These are phyloP conservation scores for Troides helena DNA, from an alignment of 2,888 invertebrate species.

Conservation along the genomic window DNA sequence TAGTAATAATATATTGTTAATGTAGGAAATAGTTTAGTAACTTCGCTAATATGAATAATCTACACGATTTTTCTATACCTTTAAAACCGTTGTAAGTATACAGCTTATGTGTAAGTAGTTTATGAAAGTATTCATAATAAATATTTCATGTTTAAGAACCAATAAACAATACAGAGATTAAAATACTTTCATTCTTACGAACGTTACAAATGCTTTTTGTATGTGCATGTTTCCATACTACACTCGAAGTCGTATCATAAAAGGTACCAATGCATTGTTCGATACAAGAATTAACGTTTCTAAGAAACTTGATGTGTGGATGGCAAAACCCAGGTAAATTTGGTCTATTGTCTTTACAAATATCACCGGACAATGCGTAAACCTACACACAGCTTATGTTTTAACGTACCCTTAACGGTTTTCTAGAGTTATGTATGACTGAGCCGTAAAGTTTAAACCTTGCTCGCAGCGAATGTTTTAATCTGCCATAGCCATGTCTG, in stretches of 20 bases:
- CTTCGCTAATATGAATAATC: too few species aligned
- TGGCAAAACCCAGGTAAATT: constrained; percentile 44
- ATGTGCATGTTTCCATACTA: constrained; percentile 2
- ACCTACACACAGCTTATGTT: background rate
- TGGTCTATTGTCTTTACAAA: constrained; percentile 39
- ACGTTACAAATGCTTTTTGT: background rate
- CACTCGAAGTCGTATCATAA: constrained; percentile 11
- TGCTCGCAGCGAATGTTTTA: too few species aligned
- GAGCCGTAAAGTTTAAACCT: too few species aligned
- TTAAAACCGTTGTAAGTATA: background rate
- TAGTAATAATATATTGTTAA: too few species aligned
- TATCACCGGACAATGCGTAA: constrained; percentile 4
- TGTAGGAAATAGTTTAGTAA: too few species aligned
- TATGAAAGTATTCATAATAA: background rate
- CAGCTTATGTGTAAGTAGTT: background rate
- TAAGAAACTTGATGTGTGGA: constrained; percentile 41
- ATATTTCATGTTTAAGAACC: background rate
- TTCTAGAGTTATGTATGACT: background rate
- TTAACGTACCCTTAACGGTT: background rate
- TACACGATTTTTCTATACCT: too few species aligned
- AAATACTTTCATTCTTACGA: background rate
- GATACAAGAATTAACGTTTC: constrained; percentile 37
- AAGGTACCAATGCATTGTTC: constrained; percentile 32
- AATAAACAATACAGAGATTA: background rate
- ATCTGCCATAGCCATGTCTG: too few species aligned